These are phyloP conservation scores for Coracopsis vasa DNA, from an alignment of 2,113 vertebrate genomes.

Conservation along the genomic window DNA sequence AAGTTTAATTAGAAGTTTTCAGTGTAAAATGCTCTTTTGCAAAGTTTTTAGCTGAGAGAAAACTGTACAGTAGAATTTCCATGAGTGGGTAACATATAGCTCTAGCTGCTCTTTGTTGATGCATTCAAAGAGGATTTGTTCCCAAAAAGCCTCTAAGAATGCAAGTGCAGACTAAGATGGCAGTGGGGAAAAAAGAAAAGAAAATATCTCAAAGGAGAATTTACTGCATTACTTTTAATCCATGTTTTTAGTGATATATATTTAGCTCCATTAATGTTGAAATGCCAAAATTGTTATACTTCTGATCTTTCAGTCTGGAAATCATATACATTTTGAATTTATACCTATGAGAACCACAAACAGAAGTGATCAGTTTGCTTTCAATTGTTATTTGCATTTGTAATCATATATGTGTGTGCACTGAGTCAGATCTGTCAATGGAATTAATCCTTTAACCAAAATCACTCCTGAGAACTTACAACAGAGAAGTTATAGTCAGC, in stretches of 20 bases:
- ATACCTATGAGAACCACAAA: not conserved
- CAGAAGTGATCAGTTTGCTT: not conserved
- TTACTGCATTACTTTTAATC: not conserved
- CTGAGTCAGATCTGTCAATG: not conserved
- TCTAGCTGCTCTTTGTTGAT: not conserved
- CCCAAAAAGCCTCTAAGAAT: not conserved
- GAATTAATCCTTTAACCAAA: not conserved
- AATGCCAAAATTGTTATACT: not conserved
- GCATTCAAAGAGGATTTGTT: not conserved
- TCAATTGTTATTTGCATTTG: not conserved
- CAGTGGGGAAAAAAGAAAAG: not conserved
- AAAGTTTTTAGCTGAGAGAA: constrained; percentile 31
- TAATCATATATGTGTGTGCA: not conserved
- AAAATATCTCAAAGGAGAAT: not conserved
- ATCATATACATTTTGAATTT: not conserved
- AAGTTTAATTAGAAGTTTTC: constrained; percentile 63
- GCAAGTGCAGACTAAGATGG: not conserved
- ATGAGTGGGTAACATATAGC: not conserved
- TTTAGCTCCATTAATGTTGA: not conserved
- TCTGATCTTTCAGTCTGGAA: not conserved
- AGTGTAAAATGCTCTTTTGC: constrained; percentile 52
- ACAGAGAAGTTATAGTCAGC: not conserved
- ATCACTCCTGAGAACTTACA: not conserved
- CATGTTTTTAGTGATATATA: not conserved
- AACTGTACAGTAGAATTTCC: constrained; percentile 6